Conservation (phyloP, 2,797 vertebrate species). For the Cryptoprocta ferox region DNA sequence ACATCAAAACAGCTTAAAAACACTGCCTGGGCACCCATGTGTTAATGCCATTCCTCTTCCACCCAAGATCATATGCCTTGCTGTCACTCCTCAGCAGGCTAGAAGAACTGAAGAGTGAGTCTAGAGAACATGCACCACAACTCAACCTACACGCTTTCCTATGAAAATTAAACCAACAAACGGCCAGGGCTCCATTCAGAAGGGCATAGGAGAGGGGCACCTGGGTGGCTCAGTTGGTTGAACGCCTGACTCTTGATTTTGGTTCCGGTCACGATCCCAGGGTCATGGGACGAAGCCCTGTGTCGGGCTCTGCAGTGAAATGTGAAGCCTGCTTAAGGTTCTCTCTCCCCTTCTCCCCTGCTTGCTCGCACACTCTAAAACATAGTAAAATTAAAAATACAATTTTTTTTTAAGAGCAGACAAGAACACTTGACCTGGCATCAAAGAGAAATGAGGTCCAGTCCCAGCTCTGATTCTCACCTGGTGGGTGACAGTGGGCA, state of each 20-base stretch:
- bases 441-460: neutral
- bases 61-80: neutral
- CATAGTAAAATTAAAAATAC: no score
- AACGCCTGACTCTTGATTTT: no score
- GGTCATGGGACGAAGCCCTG: no score
- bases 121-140: neutral
- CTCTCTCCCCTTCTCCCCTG: no score
- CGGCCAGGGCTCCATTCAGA: neutral
- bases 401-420: neutral
- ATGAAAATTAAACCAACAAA: conserved; percentile 34
- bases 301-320: no score
- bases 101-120: neutral
- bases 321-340: no score
- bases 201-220: neutral
- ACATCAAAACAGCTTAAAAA: neutral
- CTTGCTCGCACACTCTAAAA: no score
- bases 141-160: neutral
- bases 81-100: neutral
- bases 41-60: neutral
- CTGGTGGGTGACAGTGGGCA: neutral
- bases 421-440: neutral
- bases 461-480: neutral
- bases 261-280: no score
- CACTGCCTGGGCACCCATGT: neutral
- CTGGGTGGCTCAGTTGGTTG: no score